Base-by-base conservation (phyloP, 2,113 vertebrate species). In the Geococcyx californianus region DNA sequence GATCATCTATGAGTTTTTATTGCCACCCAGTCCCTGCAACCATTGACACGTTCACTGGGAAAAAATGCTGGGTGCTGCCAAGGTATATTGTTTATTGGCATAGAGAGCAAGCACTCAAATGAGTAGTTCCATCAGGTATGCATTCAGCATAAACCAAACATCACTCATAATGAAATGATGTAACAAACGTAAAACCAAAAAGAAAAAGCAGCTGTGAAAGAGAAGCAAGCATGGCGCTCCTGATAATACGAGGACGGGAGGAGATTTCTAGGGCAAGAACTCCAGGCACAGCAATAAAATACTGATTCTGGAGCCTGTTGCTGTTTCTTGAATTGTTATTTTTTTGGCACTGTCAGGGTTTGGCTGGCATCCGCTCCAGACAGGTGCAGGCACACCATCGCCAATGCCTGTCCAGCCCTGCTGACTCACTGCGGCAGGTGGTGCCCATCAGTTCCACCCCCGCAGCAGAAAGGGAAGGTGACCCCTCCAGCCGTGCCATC, bases 41-140 rank as follows among this genome's bases (percentile, higher is more conserved):
- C 79, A 94, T 82, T 93, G 85, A 94, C 69, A 92, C 0, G 0
- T 95, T 94, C 90, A 95, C 54, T 56, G 89, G 91, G 55, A 95
- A 93, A 94, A 92, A 94, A 94, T 90, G 90, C 87, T 60, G 49
- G 60, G 75, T 1, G 2, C 87, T 95, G 96, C 96, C 96, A 96
- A 96, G 76, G 86, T 76, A 90, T 81, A 95, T 60, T 97, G 95
- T 94, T 97, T 96, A 95, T 84, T 93, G 92, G 95, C 95, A 92
- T 24, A 94, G 86, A 89, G 79, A 95, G 64, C 51, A 67, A 92
- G 89, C 3, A 6, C 80, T 89, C 72, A 42, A 87, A 77, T 94
- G 95, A 96, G 91, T 42, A 77, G 91, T 17, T 81, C 89, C 76
- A 89, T 90, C 76, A 92, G 94, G 95, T 94, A 96, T 94, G 96